These are phyloP conservation scores for Enteromius treurensis DNA, from an alignment of 2,797 vertebrate species.

Conservation along the genomic window DNA sequence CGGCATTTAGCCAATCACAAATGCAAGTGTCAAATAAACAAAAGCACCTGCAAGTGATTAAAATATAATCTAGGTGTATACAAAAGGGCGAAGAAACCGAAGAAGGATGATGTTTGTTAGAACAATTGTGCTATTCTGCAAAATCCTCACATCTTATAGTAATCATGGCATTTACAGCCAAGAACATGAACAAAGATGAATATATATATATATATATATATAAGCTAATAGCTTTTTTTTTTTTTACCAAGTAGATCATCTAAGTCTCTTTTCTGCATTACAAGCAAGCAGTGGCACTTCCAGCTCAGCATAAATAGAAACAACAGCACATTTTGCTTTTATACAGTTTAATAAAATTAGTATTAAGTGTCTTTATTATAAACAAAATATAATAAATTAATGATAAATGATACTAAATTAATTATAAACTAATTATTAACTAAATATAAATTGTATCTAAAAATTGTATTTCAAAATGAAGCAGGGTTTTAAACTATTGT, in stretches of 20 bases:
- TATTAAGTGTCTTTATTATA: background rate
- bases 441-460: background rate
- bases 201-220: background rate
- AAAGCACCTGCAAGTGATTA: conserved; percentile 26
- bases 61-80: conserved; percentile 5
- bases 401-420: too few relatives aligned
- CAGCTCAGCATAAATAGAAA: too few relatives aligned
- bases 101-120: background rate
- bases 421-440: too few relatives aligned
- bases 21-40: background rate
- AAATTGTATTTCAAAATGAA: background rate
- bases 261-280: background rate
- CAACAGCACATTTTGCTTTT: background rate
- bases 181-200: background rate
- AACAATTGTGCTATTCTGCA: background rate
- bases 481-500: background rate
- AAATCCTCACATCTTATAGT: background rate
- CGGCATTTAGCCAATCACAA: conserved; percentile 20
- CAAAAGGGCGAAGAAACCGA: background rate
- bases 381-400: too few relatives aligned
- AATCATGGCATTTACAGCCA: background rate
- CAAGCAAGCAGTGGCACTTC: background rate
- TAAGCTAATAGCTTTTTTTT: background rate
- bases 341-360: background rate
- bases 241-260: background rate